Conservation (phyloP, 2,888 invertebrate genomes). For the Ichneumoninae sp. region DNA sequence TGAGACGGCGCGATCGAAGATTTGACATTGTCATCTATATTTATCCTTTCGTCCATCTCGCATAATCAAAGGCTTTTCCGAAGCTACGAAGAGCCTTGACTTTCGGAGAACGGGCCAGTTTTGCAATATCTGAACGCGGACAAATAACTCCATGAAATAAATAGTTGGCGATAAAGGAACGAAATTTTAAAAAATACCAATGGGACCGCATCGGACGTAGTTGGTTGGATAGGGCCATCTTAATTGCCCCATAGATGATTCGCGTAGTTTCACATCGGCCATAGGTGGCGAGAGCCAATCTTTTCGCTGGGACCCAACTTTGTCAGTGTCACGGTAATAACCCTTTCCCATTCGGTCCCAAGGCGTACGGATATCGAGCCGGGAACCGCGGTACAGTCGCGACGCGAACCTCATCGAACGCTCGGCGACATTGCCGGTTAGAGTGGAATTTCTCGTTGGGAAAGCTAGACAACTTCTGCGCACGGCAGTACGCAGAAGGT, state of each 20-base stretch:
- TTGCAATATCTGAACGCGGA: constrained; percentile 23
- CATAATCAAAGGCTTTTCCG: constrained; percentile 49
- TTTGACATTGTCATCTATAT: too few relatives aligned
- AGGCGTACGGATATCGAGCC: constrained; percentile 63
- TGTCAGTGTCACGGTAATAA: constrained; percentile 38
- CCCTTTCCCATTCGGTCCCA: constrained; percentile 33
- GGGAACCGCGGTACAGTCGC: constrained; percentile 60
- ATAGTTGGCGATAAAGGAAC: not conserved
- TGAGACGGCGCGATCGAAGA: too few relatives aligned
- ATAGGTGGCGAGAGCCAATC: not conserved
- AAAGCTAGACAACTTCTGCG: constrained; percentile 30
- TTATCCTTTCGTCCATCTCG: not conserved
- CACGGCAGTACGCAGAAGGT: constrained; percentile 22
- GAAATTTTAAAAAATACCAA: not conserved
- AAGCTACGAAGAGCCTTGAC: constrained; percentile 56
- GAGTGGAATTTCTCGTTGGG: constrained; percentile 59
- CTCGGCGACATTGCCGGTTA: constrained; percentile 43
- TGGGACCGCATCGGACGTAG: not conserved
- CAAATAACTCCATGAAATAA: constrained; percentile 1
- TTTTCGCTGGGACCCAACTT: constrained; percentile 3
- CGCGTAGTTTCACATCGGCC: not conserved
- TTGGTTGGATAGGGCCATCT: not conserved
- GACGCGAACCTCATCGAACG: constrained; percentile 58
- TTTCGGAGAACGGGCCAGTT: constrained; percentile 40
- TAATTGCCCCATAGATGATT: not conserved